These are phyloP conservation scores for Geococcyx californianus DNA, from an alignment of 2,113 vertebrate genomes.

Conservation along the genomic window DNA sequence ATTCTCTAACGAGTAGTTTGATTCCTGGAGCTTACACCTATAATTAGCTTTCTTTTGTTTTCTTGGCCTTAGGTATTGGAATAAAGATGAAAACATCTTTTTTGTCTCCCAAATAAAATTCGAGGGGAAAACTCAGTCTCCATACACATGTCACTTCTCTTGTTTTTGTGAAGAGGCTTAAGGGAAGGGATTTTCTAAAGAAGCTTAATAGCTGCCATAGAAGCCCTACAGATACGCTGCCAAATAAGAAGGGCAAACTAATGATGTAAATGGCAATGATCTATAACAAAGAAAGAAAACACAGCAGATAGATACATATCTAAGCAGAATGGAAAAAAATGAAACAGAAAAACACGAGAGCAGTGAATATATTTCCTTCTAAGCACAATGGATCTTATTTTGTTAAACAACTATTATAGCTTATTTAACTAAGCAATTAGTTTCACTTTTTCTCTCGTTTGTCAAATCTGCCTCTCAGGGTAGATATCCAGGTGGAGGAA, in stretches of 20 bases:
- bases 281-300: neutral
- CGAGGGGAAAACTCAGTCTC: neutral
- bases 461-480: neutral
- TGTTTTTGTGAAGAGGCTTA: neutral
- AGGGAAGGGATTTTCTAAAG: slow-evolving; percentile 17
- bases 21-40: neutral
- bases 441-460: neutral
- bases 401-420: neutral
- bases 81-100: neutral
- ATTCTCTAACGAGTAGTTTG: neutral
- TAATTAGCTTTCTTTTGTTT: neutral
- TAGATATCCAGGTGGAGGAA: neutral
- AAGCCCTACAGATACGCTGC: neutral
- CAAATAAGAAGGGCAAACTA: neutral
- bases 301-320: neutral
- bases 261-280: neutral
- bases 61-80: neutral
- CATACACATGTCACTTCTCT: neutral
- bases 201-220: neutral
- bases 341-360: neutral
- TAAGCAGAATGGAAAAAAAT: neutral
- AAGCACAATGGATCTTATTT: neutral
- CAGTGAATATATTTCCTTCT: neutral
- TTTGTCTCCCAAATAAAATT: neutral
- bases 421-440: neutral